These are phyloP conservation scores for Temnothorax ravouxi DNA, from an alignment of 2,888 invertebrate genomes.

Conservation along the genomic window DNA sequence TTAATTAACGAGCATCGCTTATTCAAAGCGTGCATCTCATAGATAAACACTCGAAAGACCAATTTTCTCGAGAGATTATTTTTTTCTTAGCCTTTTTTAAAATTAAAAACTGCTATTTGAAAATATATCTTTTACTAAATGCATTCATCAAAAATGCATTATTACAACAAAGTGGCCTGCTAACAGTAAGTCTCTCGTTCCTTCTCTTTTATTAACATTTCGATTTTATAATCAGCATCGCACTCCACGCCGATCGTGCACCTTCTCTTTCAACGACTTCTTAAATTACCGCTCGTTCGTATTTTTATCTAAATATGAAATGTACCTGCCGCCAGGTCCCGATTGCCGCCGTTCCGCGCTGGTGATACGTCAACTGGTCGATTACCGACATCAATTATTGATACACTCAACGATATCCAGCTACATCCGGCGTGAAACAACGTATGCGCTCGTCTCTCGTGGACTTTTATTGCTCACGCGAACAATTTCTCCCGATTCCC, in stretches of 20 bases:
- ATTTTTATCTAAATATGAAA: conserved; percentile 64
- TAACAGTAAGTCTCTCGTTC: neutral
- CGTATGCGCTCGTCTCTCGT: conserved; percentile 42
- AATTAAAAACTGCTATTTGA: neutral
- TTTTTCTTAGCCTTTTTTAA: neutral
- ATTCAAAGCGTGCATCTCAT: neutral
- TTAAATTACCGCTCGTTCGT: conserved; percentile 61
- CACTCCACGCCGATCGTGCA: conserved; percentile 31
- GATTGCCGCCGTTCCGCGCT: conserved; percentile 20
- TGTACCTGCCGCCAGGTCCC: conserved; percentile 17
- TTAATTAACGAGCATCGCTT: conserved; percentile 55
- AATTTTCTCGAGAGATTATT: neutral
- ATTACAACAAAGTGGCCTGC: neutral
- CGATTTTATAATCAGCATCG: conserved; percentile 70
- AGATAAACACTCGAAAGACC: conserved; percentile 2
- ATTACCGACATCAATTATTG: conserved; percentile 64
- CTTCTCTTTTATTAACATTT: conserved; percentile 61
- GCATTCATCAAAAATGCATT: neutral
- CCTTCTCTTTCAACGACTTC: conserved; percentile 29
- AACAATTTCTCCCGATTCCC: conserved; percentile 51
- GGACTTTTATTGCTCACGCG: conserved; percentile 50
- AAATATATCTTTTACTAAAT: neutral
- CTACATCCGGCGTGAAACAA: conserved; percentile 52
- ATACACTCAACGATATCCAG: conserved; percentile 57
- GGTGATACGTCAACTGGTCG: conserved; percentile 62